Evolutionary conservation across 2,797 vertebrate species (phyloP), one percentile per base, ranked within the genome.

Genomic region (Eospalax fontanierii): DNA sequence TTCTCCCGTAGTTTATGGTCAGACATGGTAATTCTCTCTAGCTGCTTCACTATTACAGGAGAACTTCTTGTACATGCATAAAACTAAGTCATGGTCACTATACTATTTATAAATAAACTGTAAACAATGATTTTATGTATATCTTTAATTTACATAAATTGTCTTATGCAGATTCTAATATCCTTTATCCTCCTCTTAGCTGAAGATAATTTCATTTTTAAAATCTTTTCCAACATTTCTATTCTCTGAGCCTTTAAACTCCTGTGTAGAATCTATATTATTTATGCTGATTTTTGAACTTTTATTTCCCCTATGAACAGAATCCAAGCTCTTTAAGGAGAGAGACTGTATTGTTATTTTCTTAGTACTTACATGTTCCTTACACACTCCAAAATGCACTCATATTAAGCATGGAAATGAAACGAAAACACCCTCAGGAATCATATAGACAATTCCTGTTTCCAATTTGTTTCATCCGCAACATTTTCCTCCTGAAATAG

Each of bases 351-450:
- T n/a, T 46, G 82, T 54, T 35, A 87, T 81, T 70, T 97, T 82
- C 75, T 93, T 12, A 74, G 75, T 35, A 86, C 33, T 54, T 86
- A 75, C 74, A 3, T 89, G 1, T 57, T 92, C 80, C 86, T 95
- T 43, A 79, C 24, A 35, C 70, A n/a, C 40, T 92, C 76, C n/a
- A 93, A 95, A 92, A 93, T 57, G 14, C 4, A 71, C 71, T 92
- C 76, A 59, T 75, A 80, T 86, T 89, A 92, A 95, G 80, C 80
- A 88, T 94, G 82, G 89, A 75, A 95, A 78, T 82, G 73, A 87
- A 94, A n/a, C n/a, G n/a, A n/a, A n/a, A 96, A 81, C 33, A 12
- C 61, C 57, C 65, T 74, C 5, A 3, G 87, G 90, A 95, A 84
- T 3, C 61, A 87, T 76, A 79, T 10, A 89, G 43, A 57, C 73